Base-by-base conservation (phyloP, 2,113 vertebrate species). In the Colossoma macropomum region DNA sequence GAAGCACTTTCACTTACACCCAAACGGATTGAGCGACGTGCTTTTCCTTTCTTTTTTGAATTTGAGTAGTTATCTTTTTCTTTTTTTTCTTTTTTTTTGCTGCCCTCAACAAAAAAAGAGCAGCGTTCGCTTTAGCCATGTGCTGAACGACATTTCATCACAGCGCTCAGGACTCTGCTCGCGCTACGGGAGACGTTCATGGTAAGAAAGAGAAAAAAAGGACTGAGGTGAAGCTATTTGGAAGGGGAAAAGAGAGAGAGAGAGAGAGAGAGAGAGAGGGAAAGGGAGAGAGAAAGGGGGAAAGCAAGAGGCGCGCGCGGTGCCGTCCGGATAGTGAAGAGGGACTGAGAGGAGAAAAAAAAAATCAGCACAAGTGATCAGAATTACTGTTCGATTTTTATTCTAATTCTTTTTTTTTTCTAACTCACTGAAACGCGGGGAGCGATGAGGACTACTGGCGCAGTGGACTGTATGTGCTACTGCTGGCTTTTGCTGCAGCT, bases 401-500 rank as follows among this genome's bases (percentile, higher is more conserved):
- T 19, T 52, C 16, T 1, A 52, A 2, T 19, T 52, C 50, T 1
- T 50, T 50, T 80, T 82, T 75, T 69, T 1, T 19, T 3, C 54
- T 5, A 23, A 23, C 21, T 23, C 54, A 1, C 19, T 17, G 6
- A 4, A 72, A 85, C 72, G 63, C 77, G 6, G 80, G 45, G 82
- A 91, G 91, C 92, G 84, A 95, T 95, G 94, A 94, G 93, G 93
- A 95, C 92, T 93, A 91, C 88, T 86, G 92, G 89, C 75, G 91
- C 91, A 87, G 92, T 94, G 94, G 93, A 94, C 93, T 95, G 91
- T 91, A 85, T 94, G 82, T 95, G 92, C 89, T 95, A 96, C 91
- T 94, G 95, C 86, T 89, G 98, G 85, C 90, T 96, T 79, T 89
- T 96, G 91, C 88, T 94, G 93, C 95, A 96, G 92, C 93, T 96